Conservation (phyloP, 2,888 invertebrate species). For the Hemicrepidius hirtus region DNA sequence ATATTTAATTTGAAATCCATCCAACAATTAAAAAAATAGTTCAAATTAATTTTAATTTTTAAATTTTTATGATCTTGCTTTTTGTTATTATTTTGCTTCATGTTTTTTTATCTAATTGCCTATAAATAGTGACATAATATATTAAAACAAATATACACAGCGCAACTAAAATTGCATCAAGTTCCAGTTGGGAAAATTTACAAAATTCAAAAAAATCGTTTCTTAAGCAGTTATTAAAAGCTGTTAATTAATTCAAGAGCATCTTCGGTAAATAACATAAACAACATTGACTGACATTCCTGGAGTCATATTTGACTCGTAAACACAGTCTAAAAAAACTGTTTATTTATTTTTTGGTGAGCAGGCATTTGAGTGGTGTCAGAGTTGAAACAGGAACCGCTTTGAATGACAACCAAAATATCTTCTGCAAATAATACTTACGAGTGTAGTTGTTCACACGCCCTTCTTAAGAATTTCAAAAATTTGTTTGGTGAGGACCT, state of each 20-base stretch:
- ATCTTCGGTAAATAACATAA: slow-evolving; percentile 45
- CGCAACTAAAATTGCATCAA: too few relatives aligned
- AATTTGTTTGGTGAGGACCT: slow-evolving; percentile 2
- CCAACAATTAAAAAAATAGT: too few relatives aligned
- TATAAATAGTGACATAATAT: too few relatives aligned
- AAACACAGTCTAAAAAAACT: slow-evolving; percentile 46
- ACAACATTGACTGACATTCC: slow-evolving; percentile 51
- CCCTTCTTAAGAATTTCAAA: slow-evolving; percentile 39
- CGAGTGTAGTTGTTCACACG: slow-evolving; percentile 46
- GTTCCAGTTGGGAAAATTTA: neutral
- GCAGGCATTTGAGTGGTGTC: slow-evolving; percentile 46
- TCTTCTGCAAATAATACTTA: slow-evolving; percentile 49
- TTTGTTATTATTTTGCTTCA: too few relatives aligned
- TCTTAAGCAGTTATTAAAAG: slow-evolving; percentile 7
- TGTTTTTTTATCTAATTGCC: too few relatives aligned
- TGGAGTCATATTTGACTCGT: slow-evolving; percentile 46
- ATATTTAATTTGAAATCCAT: too few relatives aligned
- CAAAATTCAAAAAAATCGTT: neutral
- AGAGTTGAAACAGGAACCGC: slow-evolving; percentile 51
- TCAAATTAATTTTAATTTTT: too few relatives aligned
- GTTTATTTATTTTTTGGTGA: slow-evolving; percentile 50
- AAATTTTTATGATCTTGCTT: too few relatives aligned
- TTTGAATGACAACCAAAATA: slow-evolving; percentile 46
- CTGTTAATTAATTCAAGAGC: slow-evolving; percentile 49
- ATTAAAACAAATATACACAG: too few relatives aligned